Evolutionary conservation across 1,140 invertebrate genomes (phyloP), one percentile per base, ranked within the genome.

Genomic region (Macrotrachela quadricornifera): DNA sequence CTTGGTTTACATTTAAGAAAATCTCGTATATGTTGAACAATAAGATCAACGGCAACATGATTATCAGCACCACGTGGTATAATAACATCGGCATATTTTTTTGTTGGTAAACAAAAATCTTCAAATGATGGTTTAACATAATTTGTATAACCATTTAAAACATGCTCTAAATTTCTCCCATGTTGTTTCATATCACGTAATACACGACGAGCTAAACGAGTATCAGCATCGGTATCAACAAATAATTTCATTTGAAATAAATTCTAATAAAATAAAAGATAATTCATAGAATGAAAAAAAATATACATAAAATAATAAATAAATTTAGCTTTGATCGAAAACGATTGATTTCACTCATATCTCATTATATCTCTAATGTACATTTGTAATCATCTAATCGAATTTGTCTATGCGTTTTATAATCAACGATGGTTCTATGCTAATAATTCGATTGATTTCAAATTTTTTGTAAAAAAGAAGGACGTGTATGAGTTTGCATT

Each of bases 21-120:
- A 74, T 94, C 88, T 76, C 84, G 81, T 73, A 95, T 92, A 78
- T 92, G 87, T 71, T 94, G 85, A 63, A 95, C 88, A 74, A 96
- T 92, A 70, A 95, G 78, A 73, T 90, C 86, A 77, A 95, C 94
- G 72, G 90, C 90, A 77, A 96, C 90, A 91, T 80, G 51, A 77
- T 95, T 95, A 66, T 95, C 90, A 39, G 88, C 87, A 57, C 88
- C 88, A 59, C 90, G 75, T 12, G 92, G 92, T 70, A 97, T 95
- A 58, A 97, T 96, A 38, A 99, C 85, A 74, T 97, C 92, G 49
- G 92, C 92, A 76, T 94, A 96, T 69, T 97, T 97, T 72, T 99
- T 99, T 0, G 92, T 97, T 83, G 87, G 70, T 59, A 90, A 77
- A 69, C 91, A 97, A 73, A 97, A 99, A 69, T 97, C 91, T 69